These are phyloP conservation scores for Parauchenoglanis ngamensis DNA, from an alignment of 2,797 vertebrate species.

Conservation along the genomic window DNA sequence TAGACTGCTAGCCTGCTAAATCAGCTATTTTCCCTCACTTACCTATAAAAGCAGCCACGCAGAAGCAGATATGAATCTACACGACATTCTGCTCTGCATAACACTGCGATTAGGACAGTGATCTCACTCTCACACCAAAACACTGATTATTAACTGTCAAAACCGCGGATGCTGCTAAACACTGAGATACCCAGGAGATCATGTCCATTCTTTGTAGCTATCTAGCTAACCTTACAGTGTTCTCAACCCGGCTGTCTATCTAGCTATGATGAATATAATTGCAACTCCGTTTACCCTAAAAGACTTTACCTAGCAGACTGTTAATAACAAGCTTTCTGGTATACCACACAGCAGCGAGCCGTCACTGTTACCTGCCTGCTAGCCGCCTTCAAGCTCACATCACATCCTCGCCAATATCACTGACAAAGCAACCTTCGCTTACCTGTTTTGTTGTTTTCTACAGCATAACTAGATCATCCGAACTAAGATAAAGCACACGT, in stretches of 20 bases:
- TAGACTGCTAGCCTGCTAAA: background rate
- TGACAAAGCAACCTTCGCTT: background rate
- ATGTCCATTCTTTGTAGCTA: background rate
- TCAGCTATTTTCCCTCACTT: background rate
- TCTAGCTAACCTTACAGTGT: background rate
- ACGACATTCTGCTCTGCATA: background rate
- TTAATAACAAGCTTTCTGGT: background rate
- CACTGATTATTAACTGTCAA: background rate
- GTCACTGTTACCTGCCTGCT: background rate
- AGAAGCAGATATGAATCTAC: background rate
- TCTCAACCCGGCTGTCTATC: background rate
- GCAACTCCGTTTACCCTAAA: background rate
- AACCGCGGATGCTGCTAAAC: too few species aligned
- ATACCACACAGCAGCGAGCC: too few species aligned
- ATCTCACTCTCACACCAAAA: background rate
- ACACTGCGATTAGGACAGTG: background rate
- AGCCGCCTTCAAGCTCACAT: conserved; percentile 11
- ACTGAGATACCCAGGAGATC: background rate
- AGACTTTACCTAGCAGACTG: background rate
- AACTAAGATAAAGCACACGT: background rate
- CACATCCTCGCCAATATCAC: background rate
- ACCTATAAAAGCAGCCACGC: background rate
- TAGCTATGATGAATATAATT: background rate
- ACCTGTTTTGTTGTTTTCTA: conserved; percentile 41
- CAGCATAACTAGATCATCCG: conserved; percentile 18